A percentile compares a stretch with the other conserved stretches of the same genome.
Evolutionary conservation across 2,888 invertebrate genomes (phyloP).

Genomic region (Brachypalpus laphriformis): DNA sequence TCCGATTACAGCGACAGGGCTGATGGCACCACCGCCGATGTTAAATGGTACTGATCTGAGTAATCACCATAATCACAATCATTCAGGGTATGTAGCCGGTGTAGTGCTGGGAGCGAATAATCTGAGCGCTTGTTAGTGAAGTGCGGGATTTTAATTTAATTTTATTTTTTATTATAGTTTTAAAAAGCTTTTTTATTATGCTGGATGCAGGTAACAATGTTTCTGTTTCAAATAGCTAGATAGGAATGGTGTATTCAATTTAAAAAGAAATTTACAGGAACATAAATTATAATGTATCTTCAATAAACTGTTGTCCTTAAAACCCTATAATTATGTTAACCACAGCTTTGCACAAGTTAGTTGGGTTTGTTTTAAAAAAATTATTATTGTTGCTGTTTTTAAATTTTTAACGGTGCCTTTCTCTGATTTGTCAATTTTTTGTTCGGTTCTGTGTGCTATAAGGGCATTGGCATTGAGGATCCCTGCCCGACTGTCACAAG

Average conservation of each 20-base stretch:
- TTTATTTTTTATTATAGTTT: not conserved
- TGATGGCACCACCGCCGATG: slow-evolving; percentile 55
- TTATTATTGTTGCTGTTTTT: slow-evolving; percentile 34
- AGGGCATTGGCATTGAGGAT: too few species aligned
- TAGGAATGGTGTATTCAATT: slow-evolving; percentile 62
- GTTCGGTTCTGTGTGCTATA: too few species aligned
- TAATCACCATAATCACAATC: slow-evolving; percentile 76
- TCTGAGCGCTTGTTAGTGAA: slow-evolving; percentile 81
- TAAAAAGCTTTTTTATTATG: not conserved
- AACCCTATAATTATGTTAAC: slow-evolving; percentile 49
- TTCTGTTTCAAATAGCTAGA: slow-evolving; percentile 38
- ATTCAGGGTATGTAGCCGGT: slow-evolving; percentile 81
- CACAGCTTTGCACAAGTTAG: slow-evolving; percentile 18
- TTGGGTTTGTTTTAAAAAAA: slow-evolving; percentile 10
- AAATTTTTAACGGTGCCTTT: slow-evolving; percentile 49
- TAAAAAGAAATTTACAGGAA: slow-evolving; percentile 44
- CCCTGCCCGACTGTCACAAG: too few species aligned
- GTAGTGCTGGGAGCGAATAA: slow-evolving; percentile 82
- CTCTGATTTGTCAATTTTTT: not conserved
- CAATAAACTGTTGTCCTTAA: slow-evolving; percentile 37
- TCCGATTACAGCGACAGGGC: slow-evolving; percentile 60
- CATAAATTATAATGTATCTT: slow-evolving; percentile 29
- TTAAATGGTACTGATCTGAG: slow-evolving; percentile 66
- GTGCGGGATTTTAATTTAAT: not conserved
- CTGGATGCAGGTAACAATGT: slow-evolving; percentile 20